Percentiles rank a stretch among this genome's conserved stretches.
phyloP scores from a whole-genome alignment of 1,140 invertebrate species.

The Drosophila biarmipes region DNA sequence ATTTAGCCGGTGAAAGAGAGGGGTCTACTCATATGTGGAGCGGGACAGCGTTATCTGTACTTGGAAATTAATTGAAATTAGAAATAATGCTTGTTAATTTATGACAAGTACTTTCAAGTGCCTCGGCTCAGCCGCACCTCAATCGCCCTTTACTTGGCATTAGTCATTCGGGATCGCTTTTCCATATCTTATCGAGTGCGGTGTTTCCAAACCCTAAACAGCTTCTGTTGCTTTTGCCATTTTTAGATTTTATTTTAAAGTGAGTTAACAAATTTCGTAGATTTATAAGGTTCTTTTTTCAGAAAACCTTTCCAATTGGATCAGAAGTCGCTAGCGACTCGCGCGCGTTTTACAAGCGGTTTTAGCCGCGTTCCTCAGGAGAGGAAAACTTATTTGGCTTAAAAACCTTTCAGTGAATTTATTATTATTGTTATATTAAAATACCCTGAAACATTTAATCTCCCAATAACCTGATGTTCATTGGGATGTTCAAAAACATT shows the following conservation, averaged over 20 bases:
- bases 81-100: conserved; percentile 43
- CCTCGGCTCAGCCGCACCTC: conserved; percentile 21
- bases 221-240: conserved; percentile 11
- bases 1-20: conserved; percentile 18
- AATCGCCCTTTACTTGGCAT: conserved; percentile 7
- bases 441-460: too few species aligned
- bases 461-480: too few species aligned
- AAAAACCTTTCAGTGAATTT: too few species aligned
- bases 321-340: background rate
- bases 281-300: background rate
- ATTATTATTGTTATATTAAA: too few species aligned
- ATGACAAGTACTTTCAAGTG: conserved; percentile 41
- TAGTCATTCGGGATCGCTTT: conserved; percentile 7
- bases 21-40: background rate
- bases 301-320: background rate
- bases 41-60: conserved; percentile 24
- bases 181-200: conserved; percentile 37
- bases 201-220: conserved; percentile 19
- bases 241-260: background rate
- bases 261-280: too few species aligned
- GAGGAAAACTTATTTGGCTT: too few species aligned
- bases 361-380: background rate
- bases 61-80: conserved; percentile 50
- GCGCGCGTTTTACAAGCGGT: background rate
- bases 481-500: too few species aligned